Evolutionary conservation across 2,797 vertebrate species (phyloP).

Genomic region (Kryptopterus vitreolus): DNA sequence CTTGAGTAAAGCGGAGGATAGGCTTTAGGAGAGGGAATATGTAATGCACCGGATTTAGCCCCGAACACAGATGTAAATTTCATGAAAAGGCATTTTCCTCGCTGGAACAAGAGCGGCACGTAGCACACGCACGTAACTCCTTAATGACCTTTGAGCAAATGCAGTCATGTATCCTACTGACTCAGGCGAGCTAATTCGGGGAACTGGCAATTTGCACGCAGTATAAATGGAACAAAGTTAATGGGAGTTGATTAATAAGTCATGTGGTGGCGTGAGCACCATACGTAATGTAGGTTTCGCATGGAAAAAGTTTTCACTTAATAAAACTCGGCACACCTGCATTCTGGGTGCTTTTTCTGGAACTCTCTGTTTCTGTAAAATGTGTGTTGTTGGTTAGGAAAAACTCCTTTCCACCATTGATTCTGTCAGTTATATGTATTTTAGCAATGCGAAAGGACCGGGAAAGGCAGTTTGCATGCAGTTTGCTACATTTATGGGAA

Average conservation of each 20-base stretch:
- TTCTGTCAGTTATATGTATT: neutral
- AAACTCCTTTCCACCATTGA: neutral
- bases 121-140: constrained; percentile 8
- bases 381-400: neutral
- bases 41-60: neutral
- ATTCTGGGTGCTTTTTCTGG: neutral
- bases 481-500: no score
- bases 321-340: neutral
- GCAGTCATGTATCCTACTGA: constrained; percentile 26
- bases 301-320: neutral
- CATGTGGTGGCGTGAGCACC: neutral
- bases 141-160: constrained; percentile 32
- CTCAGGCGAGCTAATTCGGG: constrained; percentile 18
- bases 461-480: neutral
- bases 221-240: constrained; percentile 10
- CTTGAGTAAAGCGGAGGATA: neutral
- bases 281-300: neutral
- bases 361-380: neutral
- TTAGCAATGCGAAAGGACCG: neutral
- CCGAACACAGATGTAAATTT: neutral
- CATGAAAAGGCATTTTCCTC: constrained; percentile 27
- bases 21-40: neutral
- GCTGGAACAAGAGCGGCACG: constrained; percentile 12
- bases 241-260: constrained; percentile 25
- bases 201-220: constrained; percentile 18